These are phyloP conservation scores for Amphiprion percula DNA, from an alignment of 2,113 vertebrate species.

Conservation along the genomic window DNA sequence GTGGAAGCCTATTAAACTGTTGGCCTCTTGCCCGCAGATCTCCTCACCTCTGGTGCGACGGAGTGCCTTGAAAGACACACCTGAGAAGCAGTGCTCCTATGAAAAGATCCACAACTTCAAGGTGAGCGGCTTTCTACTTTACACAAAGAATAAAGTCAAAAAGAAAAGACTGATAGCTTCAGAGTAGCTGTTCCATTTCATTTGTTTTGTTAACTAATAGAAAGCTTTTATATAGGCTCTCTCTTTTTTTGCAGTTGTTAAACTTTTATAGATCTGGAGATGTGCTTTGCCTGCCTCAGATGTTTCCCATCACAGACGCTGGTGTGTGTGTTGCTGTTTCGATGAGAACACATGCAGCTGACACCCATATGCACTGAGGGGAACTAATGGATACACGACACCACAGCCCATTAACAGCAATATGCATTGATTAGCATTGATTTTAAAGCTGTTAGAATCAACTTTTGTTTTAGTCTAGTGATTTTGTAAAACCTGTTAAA, in stretches of 20 bases:
- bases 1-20: conserved; percentile 98
- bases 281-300: background rate
- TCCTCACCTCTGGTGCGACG: conserved; percentile 92
- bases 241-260: background rate
- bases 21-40: conserved; percentile 98
- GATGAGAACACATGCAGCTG: conserved; percentile 69
- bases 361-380: conserved; percentile 61
- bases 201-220: too few species aligned
- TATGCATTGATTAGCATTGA: conserved; percentile 71
- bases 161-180: background rate
- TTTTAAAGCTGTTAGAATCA: conserved; percentile 51
- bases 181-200: background rate
- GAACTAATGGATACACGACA: conserved; percentile 64
- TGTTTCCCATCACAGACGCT: conserved; percentile 2
- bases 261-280: too few species aligned
- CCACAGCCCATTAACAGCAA: conserved; percentile 65
- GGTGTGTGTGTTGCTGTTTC: conserved; percentile 30
- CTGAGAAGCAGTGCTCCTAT: conserved; percentile 93
- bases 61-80: conserved; percentile 90
- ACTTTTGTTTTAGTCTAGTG: conserved; percentile 32
- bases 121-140: conserved; percentile 86
- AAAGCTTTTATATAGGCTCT: background rate
- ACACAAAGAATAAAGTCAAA: background rate
- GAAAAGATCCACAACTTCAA: conserved; percentile 99
- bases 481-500: conserved; percentile 17